Percentiles rank a stretch among this genome's conserved stretches.
These are phyloP conservation scores for Synergus japonicus DNA, from an alignment of 2,888 invertebrate genomes.

Conservation along the genomic window DNA sequence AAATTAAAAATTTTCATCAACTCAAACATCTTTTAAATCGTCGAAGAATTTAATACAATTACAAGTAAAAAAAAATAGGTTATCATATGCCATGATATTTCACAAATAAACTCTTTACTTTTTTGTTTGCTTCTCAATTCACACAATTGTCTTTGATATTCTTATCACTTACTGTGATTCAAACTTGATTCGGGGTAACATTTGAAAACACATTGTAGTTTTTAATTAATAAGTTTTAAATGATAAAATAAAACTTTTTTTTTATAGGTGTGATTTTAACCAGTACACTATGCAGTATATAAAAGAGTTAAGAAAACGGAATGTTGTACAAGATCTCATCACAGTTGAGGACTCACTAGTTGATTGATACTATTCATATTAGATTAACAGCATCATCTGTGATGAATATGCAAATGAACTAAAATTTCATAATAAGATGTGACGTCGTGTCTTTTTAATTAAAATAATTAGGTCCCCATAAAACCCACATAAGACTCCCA, in stretches of 20 bases:
- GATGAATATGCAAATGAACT: not conserved
- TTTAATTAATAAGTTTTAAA: not conserved
- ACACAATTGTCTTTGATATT: not conserved
- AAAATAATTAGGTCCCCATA: too few species aligned
- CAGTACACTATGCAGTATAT: constrained; percentile 89
- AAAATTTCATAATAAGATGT: constrained; percentile 50
- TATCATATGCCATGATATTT: too few species aligned
- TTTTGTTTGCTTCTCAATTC: too few species aligned
- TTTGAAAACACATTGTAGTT: not conserved
- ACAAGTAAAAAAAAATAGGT: too few species aligned
- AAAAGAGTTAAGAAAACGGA: constrained; percentile 78
- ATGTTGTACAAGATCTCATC: constrained; percentile 63
- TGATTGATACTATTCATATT: not conserved
- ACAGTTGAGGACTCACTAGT: not conserved
- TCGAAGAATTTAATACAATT: too few species aligned
- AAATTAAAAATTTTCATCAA: not conserved
- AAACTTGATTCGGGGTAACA: too few species aligned
- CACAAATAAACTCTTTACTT: too few species aligned
- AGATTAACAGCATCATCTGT: not conserved
- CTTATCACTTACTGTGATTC: not conserved
- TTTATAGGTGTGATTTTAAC: constrained; percentile 92
- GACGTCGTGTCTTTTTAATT: too few species aligned
- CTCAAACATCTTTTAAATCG: not conserved
- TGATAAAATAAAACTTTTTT: constrained; percentile 59
- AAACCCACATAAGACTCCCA: too few species aligned